phyloP scores from a whole-genome alignment of 2,888 invertebrate species.

The Aproaerema taeniolella region DNA sequence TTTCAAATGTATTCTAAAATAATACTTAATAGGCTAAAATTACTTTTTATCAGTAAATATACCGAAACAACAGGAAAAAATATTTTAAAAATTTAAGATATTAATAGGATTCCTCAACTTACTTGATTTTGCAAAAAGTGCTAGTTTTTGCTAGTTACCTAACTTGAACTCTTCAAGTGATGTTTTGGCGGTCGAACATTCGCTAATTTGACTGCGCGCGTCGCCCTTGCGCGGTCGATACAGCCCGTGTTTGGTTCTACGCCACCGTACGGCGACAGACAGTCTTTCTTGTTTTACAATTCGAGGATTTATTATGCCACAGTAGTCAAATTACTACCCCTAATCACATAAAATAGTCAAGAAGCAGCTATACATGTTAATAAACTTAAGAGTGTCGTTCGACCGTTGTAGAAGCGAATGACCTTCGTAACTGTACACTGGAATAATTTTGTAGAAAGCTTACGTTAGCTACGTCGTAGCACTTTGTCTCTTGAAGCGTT shows the following conservation, averaged over 20 bases:
- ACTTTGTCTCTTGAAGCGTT: neutral
- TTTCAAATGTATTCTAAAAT: too few relatives aligned
- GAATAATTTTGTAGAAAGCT: slow-evolving; percentile 2
- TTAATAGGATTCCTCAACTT: too few relatives aligned
- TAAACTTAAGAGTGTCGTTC: too few relatives aligned
- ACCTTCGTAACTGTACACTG: slow-evolving; percentile 1
- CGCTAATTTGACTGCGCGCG: slow-evolving; percentile 62
- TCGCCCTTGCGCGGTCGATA: slow-evolving; percentile 64
- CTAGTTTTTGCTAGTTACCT: too few relatives aligned
- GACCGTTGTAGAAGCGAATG: too few relatives aligned
- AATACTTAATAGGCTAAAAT: too few relatives aligned
- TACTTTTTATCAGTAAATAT: too few relatives aligned
- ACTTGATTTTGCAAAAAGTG: too few relatives aligned
- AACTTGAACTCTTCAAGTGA: slow-evolving; percentile 5
- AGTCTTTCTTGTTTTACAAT: slow-evolving; percentile 61
- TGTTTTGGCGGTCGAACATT: slow-evolving; percentile 31
- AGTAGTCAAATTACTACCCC: neutral
- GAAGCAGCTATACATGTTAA: too few relatives aligned
- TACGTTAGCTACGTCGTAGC: neutral
- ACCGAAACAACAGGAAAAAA: too few relatives aligned
- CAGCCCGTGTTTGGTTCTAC: slow-evolving; percentile 56
- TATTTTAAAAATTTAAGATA: too few relatives aligned
- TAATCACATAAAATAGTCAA: too few relatives aligned
- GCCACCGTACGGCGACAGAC: slow-evolving; percentile 64
- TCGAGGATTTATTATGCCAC: slow-evolving; percentile 3